Conservation (phyloP, 2,797 vertebrate genomes). For the Phaenicophaeus curvirostris region DNA sequence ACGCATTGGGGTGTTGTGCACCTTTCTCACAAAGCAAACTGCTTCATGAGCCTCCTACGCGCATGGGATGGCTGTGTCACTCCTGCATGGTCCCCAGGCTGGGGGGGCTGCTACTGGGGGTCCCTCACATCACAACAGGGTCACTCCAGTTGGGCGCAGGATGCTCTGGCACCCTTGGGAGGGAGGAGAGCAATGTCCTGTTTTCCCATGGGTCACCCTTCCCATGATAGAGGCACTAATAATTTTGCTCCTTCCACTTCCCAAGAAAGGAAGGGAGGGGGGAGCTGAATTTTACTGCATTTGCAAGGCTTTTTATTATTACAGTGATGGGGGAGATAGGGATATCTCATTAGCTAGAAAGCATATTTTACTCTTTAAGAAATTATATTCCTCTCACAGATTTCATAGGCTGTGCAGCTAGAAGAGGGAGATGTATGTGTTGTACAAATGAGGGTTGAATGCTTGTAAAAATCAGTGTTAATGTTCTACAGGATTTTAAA, state of each 20-base stretch:
- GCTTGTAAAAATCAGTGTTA: not conserved
- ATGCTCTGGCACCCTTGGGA: not conserved
- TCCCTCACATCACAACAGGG: not conserved
- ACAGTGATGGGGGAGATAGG: not conserved
- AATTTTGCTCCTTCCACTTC: not conserved
- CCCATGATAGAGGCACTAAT: accelerated
- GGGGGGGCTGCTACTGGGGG: accelerated
- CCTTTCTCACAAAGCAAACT: not conserved
- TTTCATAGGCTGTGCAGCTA: not conserved
- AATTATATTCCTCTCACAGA: not conserved
- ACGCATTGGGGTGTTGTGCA: accelerated
- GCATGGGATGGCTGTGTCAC: not conserved
- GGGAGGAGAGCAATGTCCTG: not conserved
- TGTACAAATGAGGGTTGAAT: not conserved
- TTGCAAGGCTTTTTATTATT: not conserved
- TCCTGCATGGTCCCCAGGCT: too few species aligned
- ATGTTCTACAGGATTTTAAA: not conserved
- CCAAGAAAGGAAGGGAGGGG: not conserved
- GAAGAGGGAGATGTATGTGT: not conserved
- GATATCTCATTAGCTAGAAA: not conserved
- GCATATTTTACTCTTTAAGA: not conserved
- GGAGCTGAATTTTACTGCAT: not conserved
- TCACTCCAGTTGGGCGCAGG: not conserved
- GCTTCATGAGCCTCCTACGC: accelerated
- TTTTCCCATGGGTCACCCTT: not conserved